phyloP scores from a whole-genome alignment of 2,113 vertebrate genomes.

The Mirounga angustirostris region DNA sequence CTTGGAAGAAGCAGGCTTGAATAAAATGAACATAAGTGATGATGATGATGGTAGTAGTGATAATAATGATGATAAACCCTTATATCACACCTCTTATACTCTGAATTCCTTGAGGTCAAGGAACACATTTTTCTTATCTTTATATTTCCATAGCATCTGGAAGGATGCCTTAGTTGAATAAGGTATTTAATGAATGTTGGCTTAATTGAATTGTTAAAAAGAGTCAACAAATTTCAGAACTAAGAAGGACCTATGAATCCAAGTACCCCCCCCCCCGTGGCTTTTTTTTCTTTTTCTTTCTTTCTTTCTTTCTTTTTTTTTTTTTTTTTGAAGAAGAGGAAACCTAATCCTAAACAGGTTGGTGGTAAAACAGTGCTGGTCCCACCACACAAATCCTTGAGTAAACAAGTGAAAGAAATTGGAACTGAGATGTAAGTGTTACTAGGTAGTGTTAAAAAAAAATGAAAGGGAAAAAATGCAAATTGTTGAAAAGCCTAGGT shows the following conservation, averaged over 20 bases:
- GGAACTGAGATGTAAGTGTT: not conserved
- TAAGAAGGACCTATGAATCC: slow-evolving; percentile 4
- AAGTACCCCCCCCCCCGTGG: not conserved
- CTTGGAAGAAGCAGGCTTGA: not conserved
- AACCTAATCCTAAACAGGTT: not conserved
- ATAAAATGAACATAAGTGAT: not conserved
- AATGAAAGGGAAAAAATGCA: not conserved
- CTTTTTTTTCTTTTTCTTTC: too few species aligned
- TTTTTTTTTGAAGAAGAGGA: not conserved
- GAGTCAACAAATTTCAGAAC: slow-evolving; percentile 37
- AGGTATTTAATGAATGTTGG: not conserved
- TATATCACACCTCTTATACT: not conserved
- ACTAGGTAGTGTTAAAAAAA: not conserved
- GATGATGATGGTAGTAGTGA: not conserved
- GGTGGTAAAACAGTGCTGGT: not conserved
- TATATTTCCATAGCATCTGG: not conserved
- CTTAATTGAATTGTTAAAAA: slow-evolving; percentile 25
- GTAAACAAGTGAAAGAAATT: not conserved
- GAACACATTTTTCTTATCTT: slow-evolving; percentile 12
- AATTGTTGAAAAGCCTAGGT: slow-evolving; percentile 7
- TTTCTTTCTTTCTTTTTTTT: not conserved
- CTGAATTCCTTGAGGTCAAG: not conserved
- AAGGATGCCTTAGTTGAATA: not conserved
- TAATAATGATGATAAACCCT: not conserved
- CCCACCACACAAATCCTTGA: not conserved